Base-by-base conservation (phyloP, 2,888 invertebrate species). In the Thera britannica region DNA sequence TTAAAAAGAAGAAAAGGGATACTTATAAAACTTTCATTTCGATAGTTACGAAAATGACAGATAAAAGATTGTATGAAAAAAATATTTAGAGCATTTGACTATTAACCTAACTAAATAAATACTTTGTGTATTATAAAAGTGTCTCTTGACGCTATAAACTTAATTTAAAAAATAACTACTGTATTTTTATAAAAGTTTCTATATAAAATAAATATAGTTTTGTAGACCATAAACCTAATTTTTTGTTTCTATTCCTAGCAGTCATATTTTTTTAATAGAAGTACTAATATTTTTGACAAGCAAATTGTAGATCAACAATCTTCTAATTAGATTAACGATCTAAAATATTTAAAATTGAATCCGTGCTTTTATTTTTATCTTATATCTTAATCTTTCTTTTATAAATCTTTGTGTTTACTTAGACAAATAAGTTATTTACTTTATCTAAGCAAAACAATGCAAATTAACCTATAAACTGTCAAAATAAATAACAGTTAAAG, bases 1-100 rank as follows among this genome's bases (percentile, higher is more conserved):
- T 46, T 72, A 36, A 70, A 73, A 68, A 65, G 9, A 61, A 58
- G 68, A 56, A 52, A 65, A 58, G 54, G 49, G 51, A 65, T 46
- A 62, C 58, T 59, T 51, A 63, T 9, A 38, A 58, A 58, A 7
- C 8, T 61, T 61, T 49, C 59, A 11, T 54, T 62, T 62, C 55
- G 49, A 65, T 65, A 12, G 61, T 59, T 65, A 58, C 62, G 65
- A 65, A 65, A 61, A 46, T 65, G 65, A 41, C 59, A 54, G 3
- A 34, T 35, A n/a, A 58, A 48, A 48, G n/a, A 11, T 36, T 36
- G 23, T 48, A 46, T 48, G 23, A 58, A 34, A 46, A 23, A 35
- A 46, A n/a, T 23, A 44, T 44, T 57, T 48, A 48, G 48, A 46
- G 1, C 48, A 48, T 51, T 55, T 11, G 12, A 23, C 48, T n/a